Evolutionary conservation across 2,797 vertebrate species (phyloP), one percentile per base, ranked within the genome.

Genomic region (Ptychobarbus kaznakovi): DNA sequence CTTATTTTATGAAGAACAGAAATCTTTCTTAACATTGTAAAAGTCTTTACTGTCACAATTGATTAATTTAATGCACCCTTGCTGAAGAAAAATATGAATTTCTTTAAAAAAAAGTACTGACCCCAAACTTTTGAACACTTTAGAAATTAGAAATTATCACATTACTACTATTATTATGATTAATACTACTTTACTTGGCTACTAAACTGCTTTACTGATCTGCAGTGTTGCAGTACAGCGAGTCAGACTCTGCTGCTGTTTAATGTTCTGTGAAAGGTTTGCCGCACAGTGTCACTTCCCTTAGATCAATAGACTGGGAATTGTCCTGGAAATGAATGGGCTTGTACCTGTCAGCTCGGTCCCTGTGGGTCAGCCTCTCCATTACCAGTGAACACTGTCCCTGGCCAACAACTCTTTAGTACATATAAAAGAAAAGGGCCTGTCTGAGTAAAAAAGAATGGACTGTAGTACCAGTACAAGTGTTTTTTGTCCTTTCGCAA

Each of bases 291-390:
- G 82, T 80, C 81, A 76, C 58, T 80, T n/a, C 76, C 12, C 28
- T 80, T 66, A 56, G 68, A 87, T 79, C 75, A 83, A 72, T 78
- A 82, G 15, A 22, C n/a, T n/a, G 51, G 46, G 74, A 79, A 83
- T 80, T 74, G 58, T 42, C 56, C 81, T 80, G 75, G 56, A 80
- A 83, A 87, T 75, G 51, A 84, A 86, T 75, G 80, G 70, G 56
- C 69, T 65, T 76, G 79, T 86, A 86, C 63, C 79, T 74, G 84
- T 81, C 77, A 73, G 58, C 77, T 69, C 8, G 18, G 38, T 63
- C 80, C 85, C 85, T 46, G 80, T 49, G 79, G 85, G 75, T 84
- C 83, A 56, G 20, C 15, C 61, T 77, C 82, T 83, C 51, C 83
- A 84, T 84, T 79, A 84, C 65, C 75, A 58, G 40, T n/a, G 46